Evolutionary conservation across 2,113 vertebrate genomes (phyloP).

Genomic region (Cinclus cinclus): DNA sequence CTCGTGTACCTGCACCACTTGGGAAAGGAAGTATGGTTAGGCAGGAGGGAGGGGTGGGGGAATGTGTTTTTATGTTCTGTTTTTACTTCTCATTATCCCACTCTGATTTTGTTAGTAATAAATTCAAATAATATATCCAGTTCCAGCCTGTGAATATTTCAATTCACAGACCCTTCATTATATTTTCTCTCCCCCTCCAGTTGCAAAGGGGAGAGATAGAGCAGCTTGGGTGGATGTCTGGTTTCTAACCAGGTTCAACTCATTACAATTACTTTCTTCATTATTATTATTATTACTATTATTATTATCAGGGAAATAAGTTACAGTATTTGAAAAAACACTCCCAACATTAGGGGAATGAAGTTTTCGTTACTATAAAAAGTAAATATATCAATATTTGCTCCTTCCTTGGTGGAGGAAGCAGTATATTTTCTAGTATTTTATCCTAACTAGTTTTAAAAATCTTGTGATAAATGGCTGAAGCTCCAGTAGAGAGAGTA

Average conservation of each 20-base stretch:
- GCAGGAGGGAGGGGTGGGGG: fast-evolving
- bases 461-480: constrained; percentile 8
- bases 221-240: neutral
- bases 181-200: neutral
- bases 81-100: neutral
- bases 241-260: neutral
- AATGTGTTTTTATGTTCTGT: neutral
- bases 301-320: neutral
- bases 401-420: neutral
- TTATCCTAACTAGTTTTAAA: constrained; percentile 13
- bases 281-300: neutral
- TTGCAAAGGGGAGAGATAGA: neutral
- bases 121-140: neutral
- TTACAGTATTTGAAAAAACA: neutral
- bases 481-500: neutral
- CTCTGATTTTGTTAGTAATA: neutral
- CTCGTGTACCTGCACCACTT: neutral
- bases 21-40: neutral
- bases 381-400: neutral
- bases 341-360: neutral
- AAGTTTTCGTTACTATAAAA: neutral
- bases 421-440: neutral
- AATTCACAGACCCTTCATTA: neutral
- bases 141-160: neutral
- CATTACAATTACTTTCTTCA: neutral